Evolutionary conservation across 2,113 vertebrate genomes (phyloP).

Genomic region (Chaetodon auriga): DNA sequence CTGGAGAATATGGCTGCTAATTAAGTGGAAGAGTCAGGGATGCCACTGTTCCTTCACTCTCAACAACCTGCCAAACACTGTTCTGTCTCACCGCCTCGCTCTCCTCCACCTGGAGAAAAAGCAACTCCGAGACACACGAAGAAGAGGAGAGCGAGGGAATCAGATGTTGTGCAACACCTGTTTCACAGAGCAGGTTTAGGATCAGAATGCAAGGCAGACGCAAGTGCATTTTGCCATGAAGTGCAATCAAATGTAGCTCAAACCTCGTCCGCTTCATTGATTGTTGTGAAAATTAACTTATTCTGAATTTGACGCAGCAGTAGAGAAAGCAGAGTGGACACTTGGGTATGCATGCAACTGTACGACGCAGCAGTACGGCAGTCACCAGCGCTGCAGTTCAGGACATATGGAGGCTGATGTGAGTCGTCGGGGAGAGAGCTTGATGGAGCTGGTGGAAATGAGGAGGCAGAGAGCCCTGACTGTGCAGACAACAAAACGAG

Average conservation of each 20-base stretch:
- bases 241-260: background rate
- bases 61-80: conserved; percentile 33
- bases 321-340: no score
- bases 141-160: conserved; percentile 17
- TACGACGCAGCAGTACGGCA: no score
- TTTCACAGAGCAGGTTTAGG: conserved; percentile 8
- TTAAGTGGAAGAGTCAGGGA: conserved; percentile 57
- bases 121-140: conserved; percentile 9
- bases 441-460: background rate
- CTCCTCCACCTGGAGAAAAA: conserved; percentile 15
- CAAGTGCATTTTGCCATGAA: background rate
- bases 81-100: conserved; percentile 29
- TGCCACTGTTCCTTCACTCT: conserved; percentile 42
- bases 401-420: no score
- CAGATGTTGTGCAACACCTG: background rate
- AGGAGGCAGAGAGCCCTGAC: conserved; percentile 2
- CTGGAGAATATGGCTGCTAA: conserved; percentile 51
- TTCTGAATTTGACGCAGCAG: no score
- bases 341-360: no score
- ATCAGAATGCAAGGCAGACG: background rate
- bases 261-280: no score
- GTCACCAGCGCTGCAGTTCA: no score
- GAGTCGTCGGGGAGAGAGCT: background rate
- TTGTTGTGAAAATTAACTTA: no score
- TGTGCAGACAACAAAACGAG: conserved; percentile 1